Base-by-base conservation (phyloP, 2,113 vertebrate species). In the Ondatra zibethicus region DNA sequence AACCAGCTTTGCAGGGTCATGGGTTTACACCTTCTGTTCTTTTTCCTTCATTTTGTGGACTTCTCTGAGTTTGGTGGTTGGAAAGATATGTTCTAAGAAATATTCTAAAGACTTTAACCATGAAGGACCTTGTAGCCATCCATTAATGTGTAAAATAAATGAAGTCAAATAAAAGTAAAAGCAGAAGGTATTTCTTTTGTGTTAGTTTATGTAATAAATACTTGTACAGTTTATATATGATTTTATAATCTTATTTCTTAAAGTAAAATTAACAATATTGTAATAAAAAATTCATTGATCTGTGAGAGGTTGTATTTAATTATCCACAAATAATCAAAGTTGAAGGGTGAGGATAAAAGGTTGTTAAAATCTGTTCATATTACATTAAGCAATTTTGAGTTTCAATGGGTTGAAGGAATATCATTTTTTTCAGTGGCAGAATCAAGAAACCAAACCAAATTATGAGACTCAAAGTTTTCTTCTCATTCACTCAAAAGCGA, bases 111-210 rank as follows among this genome's bases (percentile, higher is more conserved):
- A 61, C 2, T 7, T 87, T 39, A 95, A 93, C 17, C 94, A 27
- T 36, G 27, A 4, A 84, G n/a, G n/a, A 9, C 16, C 7, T 33
- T 70, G 68, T n/a, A 39, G 8, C n/a, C 19, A 5, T 58, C 58
- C 19, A 58, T 21, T 58, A 58, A 58, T 21, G 58, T 58, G 19
- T 1, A 39, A 91, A 94, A 58, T 3, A 68, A 94, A 89, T 31
- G 42, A 90, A 76, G 66, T 17, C 7, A 86, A 89, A 87, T 65
- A 11, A 93, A 96, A n/a, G 7, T 25, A 17, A 78, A 95, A 95
- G 7, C 2, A 58, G 14, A 14, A 76, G 10, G 27, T 39, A 72
- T 17, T 84, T 91, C 7, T 39, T 93, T 95, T 76, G 14, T 42
- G 39, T 95, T 95, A 39, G 6, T 39, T 61, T 77, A 29, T 45